Evolutionary conservation across 2,797 vertebrate genomes (phyloP), one percentile per base, ranked within the genome.

Genomic region (Crypturellus tataupa): DNA sequence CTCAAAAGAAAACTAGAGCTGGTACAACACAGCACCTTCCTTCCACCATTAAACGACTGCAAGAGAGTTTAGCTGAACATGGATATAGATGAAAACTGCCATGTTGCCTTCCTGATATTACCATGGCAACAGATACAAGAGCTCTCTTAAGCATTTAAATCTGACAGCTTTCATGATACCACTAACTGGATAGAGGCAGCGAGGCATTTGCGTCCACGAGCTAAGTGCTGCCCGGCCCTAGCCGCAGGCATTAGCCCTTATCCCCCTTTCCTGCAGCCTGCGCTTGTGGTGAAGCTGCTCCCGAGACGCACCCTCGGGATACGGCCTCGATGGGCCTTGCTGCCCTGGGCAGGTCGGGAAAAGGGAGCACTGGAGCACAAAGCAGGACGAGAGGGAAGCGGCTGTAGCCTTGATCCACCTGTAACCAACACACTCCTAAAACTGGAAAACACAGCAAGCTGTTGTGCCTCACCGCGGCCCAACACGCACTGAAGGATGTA

Each of bases 41-140:
- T 64, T 83, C 85, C 67, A 70, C 51, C 67, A 60, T 42, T 78
- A 93, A 79, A 94, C 27, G 63, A 73, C 37, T 76, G 77, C 72
- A 88, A 85, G 94, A 91, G 92, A 94, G 86, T 95, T 94, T 60
- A 94, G 58, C 80, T 84, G 85, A 96, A 97, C 90, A 92, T 27
- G 47, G 94, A 70, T 92, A 88, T 4, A 37, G 88, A 96, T 94
- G 88, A 96, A 86, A 94, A 90, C 85, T 60, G 94, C 73, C 80
- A 95, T 13, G 1, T 78, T 87, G 86, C 88, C 37, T 6, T 89
- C 82, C 94, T 84, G 89, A 55, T 92, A 90, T 97, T 92, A 60
- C 97, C 95, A 97, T 97, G 94, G 96, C 81, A 97, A 97, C 97
- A 39, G 81, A 68, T 95, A 75, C 79, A 91, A 88, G 91, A 91